Evolutionary conservation across 2,113 vertebrate genomes (phyloP), one percentile per base, ranked within the genome.

Genomic region (Microcebus murinus): DNA sequence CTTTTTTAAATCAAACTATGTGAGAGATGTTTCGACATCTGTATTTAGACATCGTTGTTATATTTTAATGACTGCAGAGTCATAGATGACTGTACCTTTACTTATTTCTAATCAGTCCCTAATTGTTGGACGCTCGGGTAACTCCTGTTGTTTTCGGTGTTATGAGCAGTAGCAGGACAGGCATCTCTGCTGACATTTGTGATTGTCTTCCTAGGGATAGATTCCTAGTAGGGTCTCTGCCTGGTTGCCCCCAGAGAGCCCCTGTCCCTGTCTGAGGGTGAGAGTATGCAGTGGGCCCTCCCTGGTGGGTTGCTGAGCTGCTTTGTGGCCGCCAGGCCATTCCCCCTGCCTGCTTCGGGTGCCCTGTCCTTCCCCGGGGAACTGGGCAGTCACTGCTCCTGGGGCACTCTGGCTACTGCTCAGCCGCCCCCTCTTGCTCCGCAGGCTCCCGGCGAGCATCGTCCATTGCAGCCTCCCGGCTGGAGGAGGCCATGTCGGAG

Each of bases 401-500:
- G 15, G 65, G 25, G 18, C 50, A 2, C 29, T 27, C 67, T 8
- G 10, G 17, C 71, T 39, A 11, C 79, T 3, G 34, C 91, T 97
- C 96, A 93, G 8, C 36, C 9, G 1, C 21, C 9, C 12, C 18
- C 9, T 90, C 71, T 91, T 95, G 36, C 2, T 59, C 81, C 13
- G 0, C 96, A 99, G 99, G 99, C 83, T 99, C 99, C 36, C 99
- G 98, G 79, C 98, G 99, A 74, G 99, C 99, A 1, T 99, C 99
- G 0, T 99, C 99, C 29, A 97, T 99, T 2, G 99, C 99, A 8
- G 99, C 99, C 23, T 99, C 99, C 12, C 99, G 99, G 63, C 98
- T 99, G 96, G 99, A 99, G 83, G 99, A 99, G 57, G 99, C 99
- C 91, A 99, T 99, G 98, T 99, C 99, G 0, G 99, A 99, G 97